Evolutionary conservation across 2,113 vertebrate genomes (phyloP).

Genomic region (Tonatia bakeri): DNA sequence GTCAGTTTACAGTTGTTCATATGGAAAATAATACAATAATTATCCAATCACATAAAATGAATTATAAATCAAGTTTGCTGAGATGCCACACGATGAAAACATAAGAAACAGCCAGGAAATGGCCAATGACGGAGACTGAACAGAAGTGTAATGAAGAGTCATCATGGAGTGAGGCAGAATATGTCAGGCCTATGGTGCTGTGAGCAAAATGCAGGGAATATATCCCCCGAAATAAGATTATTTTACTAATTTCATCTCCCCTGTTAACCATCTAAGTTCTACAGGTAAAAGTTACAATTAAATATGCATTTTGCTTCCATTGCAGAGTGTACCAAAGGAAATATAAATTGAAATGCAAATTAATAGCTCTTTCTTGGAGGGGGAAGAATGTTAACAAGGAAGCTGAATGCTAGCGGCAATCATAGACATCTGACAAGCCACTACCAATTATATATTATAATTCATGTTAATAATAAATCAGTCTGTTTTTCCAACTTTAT

Average conservation of each 20-base stretch:
- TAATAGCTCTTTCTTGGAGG: not conserved
- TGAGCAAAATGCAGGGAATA: conserved; percentile 2
- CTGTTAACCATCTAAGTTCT: not conserved
- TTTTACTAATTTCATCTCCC: not conserved
- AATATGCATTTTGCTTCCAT: not conserved
- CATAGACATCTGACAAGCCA: conserved; percentile 17
- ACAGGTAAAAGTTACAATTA: not conserved
- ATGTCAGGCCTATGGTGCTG: not conserved
- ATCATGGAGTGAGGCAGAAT: not conserved
- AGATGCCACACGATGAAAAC: not conserved
- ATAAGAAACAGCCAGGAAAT: not conserved
- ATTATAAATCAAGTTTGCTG: not conserved
- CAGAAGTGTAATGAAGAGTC: not conserved
- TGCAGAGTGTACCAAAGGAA: not conserved
- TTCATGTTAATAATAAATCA: conserved; percentile 21
- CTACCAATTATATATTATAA: conserved; percentile 19
- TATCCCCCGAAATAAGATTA: not conserved
- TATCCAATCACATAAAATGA: not conserved
- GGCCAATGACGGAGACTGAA: not conserved
- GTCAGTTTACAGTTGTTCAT: not conserved
- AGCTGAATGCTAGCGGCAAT: not conserved
- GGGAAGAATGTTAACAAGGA: not conserved
- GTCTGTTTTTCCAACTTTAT: not conserved
- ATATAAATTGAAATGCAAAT: conserved; percentile 37
- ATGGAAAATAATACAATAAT: not conserved